Percentiles rank a stretch among this genome's conserved stretches.
Evolutionary conservation across 2,888 invertebrate genomes (phyloP).

Genomic region (Incurvaria masculella): DNA sequence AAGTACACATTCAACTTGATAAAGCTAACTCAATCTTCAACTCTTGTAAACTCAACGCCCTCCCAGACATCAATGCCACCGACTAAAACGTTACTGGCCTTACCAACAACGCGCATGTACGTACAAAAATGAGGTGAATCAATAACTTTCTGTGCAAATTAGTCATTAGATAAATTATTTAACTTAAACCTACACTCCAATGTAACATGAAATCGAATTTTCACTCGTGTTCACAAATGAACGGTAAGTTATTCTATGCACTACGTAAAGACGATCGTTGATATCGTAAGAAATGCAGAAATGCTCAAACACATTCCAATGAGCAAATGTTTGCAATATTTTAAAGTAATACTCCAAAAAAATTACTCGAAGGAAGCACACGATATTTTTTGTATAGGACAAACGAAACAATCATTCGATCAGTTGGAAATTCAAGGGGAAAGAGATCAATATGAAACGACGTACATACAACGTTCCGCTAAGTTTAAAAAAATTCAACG

Average conservation of each 20-base stretch:
- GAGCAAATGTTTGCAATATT: conserved; percentile 24
- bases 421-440: background rate
- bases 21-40: too few species aligned
- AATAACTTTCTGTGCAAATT: conserved; percentile 53
- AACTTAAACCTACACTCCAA: background rate
- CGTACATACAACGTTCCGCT: conserved; percentile 14
- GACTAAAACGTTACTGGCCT: conserved; percentile 26
- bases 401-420: background rate
- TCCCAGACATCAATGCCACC: conserved; percentile 47
- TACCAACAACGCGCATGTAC: conserved; percentile 47
- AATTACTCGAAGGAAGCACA: background rate
- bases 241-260: background rate
- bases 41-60: too few species aligned
- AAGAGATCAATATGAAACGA: background rate
- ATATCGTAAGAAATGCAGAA: conserved; percentile 31
- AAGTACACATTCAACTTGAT: too few species aligned
- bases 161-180: background rate
- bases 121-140: conserved; percentile 53
- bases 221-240: background rate
- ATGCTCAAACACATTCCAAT: conserved; percentile 26
- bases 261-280: background rate
- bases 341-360: background rate
- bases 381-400: background rate
- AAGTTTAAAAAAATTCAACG: conserved; percentile 42
- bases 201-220: background rate